A percentile compares a stretch with the other conserved stretches of the same genome.
Evolutionary conservation across 2,888 invertebrate species (phyloP).

Genomic region (Pristionchus fissidentatus): DNA sequence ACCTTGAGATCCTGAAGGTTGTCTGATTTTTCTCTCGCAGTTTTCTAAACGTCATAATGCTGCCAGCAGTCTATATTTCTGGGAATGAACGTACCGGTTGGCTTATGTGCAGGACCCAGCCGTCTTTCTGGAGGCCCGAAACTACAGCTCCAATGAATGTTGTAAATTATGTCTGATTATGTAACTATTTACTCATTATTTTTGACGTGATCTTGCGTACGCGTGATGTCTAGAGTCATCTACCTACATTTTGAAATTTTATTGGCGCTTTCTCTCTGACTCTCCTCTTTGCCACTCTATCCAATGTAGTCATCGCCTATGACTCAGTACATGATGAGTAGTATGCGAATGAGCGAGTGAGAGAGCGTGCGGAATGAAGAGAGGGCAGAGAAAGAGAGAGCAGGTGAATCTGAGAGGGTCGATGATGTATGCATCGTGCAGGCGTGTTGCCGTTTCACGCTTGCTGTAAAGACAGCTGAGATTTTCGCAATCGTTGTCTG

Average conservation of each 20-base stretch:
- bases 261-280: background rate
- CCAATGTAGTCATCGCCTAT: slow-evolving; percentile 25
- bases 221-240: no score
- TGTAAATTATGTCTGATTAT: no score
- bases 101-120: no score
- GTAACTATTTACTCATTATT: no score
- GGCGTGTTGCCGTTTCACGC: no score
- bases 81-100: no score
- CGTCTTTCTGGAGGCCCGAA: no score
- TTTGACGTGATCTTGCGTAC: no score
- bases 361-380: background rate
- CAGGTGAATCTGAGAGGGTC: background rate
- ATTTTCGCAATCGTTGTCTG: no score
- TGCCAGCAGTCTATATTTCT: background rate
- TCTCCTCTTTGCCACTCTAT: slow-evolving; percentile 26
- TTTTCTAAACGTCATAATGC: background rate
- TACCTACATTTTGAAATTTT: background rate
- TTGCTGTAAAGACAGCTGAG: no score
- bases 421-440: background rate
- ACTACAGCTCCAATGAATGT: no score
- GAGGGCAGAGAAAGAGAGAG: slow-evolving; percentile 7
- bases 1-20: no score
- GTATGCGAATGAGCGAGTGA: slow-evolving; percentile 37
- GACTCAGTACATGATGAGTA: slow-evolving; percentile 39
- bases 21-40: background rate